Base-by-base conservation (phyloP, 2,888 invertebrate genomes). In the Mythimna loreyi region DNA sequence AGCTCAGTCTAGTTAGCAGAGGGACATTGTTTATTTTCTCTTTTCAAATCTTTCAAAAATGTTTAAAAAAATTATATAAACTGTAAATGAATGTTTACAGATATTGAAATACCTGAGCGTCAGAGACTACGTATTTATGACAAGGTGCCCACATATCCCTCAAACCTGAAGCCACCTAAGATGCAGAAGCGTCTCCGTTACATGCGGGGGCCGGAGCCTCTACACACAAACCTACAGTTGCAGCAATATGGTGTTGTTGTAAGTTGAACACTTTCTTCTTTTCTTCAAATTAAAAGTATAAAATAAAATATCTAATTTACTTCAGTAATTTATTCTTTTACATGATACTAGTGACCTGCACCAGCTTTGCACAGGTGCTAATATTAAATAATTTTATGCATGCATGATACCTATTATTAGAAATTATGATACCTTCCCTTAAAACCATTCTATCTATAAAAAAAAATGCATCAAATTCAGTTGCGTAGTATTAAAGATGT, bases 211-310 rank as follows among this genome's bases (percentile, higher is more conserved):
- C 99, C 99, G 0, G 99, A 99, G 92, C 78, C 90, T 7, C 90
- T 99, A 30, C 99, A 99, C 87, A 99, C 98, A 83, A 96, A 97
- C 63, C 94, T 99, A 16, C 96, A 98, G 72, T 97, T 99, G 86
- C 97, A 98, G 87, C 99, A 99, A 88, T 99, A 97, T 96, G 99
- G 99, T 53, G 97, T 99, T 78, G 96, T 99, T 92, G 99, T 99
- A 95, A 95, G 97, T 93, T 33, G 6, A 33, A 53, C 16, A 36
- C 1, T 16, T 21, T 8, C 6, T 28, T 73, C n/a, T 11, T 52
- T 72, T 45, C 21, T 40, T 28, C 33, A 36, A 3, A 5, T 23
- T 23, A 23, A 23, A 16, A 6, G 6, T 23, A 13, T 6, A 23
- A 16, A 25, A n/a, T n/a, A 7, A 7, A 47, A 11, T 0, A 33